Evolutionary conservation across 2,113 vertebrate genomes (phyloP), one percentile per base, ranked within the genome.

Genomic region (Spilogale gracilis): DNA sequence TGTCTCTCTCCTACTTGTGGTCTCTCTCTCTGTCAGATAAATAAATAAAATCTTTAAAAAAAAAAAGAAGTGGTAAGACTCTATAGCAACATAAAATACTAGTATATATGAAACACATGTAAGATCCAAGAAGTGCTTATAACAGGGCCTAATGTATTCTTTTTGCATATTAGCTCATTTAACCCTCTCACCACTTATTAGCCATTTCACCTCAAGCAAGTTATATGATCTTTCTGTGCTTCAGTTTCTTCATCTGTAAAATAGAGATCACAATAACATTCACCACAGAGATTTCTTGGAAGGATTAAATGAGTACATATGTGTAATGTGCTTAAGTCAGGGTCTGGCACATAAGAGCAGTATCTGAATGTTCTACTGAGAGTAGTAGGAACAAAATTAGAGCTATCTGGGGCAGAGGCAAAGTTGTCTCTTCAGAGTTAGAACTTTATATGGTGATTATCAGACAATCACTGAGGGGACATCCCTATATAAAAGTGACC

Each of bases 141-240:
- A 87, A 79, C 2, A 84, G 61, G 38, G 17, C 9, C 71, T 43
- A 45, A 52, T 45, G 52, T 25, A 82, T 83, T 67, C 43, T 65
- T 80, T 95, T 69, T 71, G 18, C n/a, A 92, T 27, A 71, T 79
- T 89, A 79, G 60, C 21, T 92, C n/a, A 79, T 43, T 84, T 89
- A 89, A 56, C 32, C 69, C 11, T 71, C 84, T 95, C 14, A 83
- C 25, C 58, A 54, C 43, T 83, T 71, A 88, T 61, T 78, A 92
- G n/a, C 21, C 84, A 45, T 84, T 56, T 79, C 83, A 83, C n/a
- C 73, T 74, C 20, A 83, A 83, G 12, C 61, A 83, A 45, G 4
- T 43, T 89, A 38, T 58, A 14, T 83, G 71, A 78, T 43, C 50
- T 88, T 79, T 73, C 38, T 88, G 38, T 71, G 76, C 25, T 69